A percentile compares a stretch with the other conserved stretches of the same genome.
Evolutionary conservation across 2,888 invertebrate species (phyloP).

Genomic region (Zele albiditarsus): DNA sequence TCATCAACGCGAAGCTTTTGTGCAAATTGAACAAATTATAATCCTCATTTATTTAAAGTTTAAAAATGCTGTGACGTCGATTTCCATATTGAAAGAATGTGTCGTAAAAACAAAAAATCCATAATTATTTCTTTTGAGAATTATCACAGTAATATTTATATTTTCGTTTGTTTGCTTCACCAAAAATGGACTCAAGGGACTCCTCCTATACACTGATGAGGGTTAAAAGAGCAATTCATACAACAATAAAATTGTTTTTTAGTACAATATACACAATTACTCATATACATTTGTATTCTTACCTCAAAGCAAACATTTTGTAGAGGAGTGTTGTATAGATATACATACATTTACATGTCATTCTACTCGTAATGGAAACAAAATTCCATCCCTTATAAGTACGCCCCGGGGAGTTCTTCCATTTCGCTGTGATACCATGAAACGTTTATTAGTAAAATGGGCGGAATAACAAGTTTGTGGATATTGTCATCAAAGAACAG

Average conservation of each 20-base stretch:
- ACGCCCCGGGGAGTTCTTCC: constrained; percentile 44
- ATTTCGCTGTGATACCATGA: constrained; percentile 49
- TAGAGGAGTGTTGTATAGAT: background rate
- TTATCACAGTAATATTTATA: no score
- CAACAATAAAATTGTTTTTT: background rate
- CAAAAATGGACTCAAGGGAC: no score
- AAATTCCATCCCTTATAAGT: constrained; percentile 16
- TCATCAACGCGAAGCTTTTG: no score
- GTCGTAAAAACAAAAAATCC: no score
- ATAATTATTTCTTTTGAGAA: no score
- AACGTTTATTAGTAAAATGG: constrained; percentile 61
- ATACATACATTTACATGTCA: background rate
- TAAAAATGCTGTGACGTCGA: no score
- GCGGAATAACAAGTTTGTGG: constrained; percentile 22
- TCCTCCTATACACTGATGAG: no score
- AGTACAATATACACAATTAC: background rate
- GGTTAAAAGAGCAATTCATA: background rate
- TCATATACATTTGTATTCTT: background rate
- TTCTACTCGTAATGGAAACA: background rate
- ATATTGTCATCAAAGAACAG: constrained; percentile 25
- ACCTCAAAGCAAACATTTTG: background rate
- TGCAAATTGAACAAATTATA: no score
- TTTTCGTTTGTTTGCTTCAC: no score
- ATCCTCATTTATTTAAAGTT: no score
- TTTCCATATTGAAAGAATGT: no score